Evolutionary conservation across 2,797 vertebrate species (phyloP).

Genomic region (Sternarchorhynchus goeldii): DNA sequence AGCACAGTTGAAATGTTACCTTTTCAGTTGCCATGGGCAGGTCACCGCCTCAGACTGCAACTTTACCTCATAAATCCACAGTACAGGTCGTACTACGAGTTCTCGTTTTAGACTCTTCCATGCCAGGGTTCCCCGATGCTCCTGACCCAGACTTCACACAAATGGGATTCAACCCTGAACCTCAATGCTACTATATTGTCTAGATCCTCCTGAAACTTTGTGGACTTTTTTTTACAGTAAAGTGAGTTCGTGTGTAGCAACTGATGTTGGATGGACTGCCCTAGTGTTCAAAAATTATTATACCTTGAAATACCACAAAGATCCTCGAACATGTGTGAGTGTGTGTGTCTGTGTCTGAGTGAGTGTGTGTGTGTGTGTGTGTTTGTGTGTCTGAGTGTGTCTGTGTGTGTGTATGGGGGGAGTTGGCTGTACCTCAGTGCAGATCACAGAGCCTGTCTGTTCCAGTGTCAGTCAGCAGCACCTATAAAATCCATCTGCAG

Average conservation of each 20-base stretch:
- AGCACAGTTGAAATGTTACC: slow-evolving; percentile 23
- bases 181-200: not conserved
- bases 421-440: slow-evolving; percentile 30
- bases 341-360: not conserved
- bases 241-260: no score
- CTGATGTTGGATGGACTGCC: no score
- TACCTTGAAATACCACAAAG: not conserved
- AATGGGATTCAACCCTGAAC: not conserved
- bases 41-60: not conserved
- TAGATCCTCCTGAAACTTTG: not conserved
- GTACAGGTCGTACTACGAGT: not conserved
- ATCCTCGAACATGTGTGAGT: not conserved
- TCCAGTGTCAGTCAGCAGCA: slow-evolving; percentile 14
- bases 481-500: slow-evolving; percentile 7
- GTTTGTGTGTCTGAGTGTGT: slow-evolving; percentile 4
- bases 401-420: not conserved
- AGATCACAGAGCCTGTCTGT: slow-evolving; percentile 22
- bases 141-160: not conserved
- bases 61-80: slow-evolving; percentile 5
- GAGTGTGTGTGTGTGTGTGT: no score
- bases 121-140: not conserved
- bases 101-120: slow-evolving; percentile 7
- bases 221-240: no score
- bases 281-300: not conserved
- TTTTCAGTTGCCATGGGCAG: slow-evolving; percentile 29